Base-by-base conservation (phyloP, 2,888 invertebrate species). In the Fissipunctia ypsillon region DNA sequence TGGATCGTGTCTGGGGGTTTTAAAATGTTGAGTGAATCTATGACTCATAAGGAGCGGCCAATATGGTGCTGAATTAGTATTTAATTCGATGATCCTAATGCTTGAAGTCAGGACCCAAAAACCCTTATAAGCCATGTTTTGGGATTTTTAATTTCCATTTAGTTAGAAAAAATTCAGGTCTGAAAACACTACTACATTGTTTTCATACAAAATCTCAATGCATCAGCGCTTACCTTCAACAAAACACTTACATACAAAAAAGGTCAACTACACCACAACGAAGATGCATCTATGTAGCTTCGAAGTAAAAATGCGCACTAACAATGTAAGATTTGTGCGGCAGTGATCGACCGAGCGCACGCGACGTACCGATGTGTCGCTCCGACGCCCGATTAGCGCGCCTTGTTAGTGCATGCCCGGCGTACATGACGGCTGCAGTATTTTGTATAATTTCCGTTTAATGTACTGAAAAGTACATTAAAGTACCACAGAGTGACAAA, bases 271-370 rank as follows among this genome's bases (percentile, higher is more conserved):
- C 41, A 35, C 48, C 25, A 64, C n/a, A 59, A 50, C 28, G 35
- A 61, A 78, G 85, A 84, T 85, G 77, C 81, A 85, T 85, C 84
- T 76, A 61, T 68, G 61, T 48, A 68, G 69, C 59, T 63, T 56
- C 59, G 67, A 41, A 63, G 75, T 81, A 83, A 84, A 85, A 84
- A 86, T 66, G 73, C 61, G 69, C 75, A 64, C 83, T 86, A 87
- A 86, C 87, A 85, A 87, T 71, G 80, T 83, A 77, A 87, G 86
- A 85, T 84, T 85, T 85, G 84, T 84, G 78, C 78, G 79, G 78
- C 79, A 73, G 78, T 87, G 89, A 89, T 87, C 84, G 89, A 86
- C 81, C 75, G 74, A 41, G 79, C 74, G 89, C 89, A 87, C 88
- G 90, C 90, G 89, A 89, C 85, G 83, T 31, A 57, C 78, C 69